Percentiles rank a stretch among this genome's conserved stretches.
Conservation (phyloP, 2,888 invertebrate species). For the Tanypteryx hageni region DNA sequence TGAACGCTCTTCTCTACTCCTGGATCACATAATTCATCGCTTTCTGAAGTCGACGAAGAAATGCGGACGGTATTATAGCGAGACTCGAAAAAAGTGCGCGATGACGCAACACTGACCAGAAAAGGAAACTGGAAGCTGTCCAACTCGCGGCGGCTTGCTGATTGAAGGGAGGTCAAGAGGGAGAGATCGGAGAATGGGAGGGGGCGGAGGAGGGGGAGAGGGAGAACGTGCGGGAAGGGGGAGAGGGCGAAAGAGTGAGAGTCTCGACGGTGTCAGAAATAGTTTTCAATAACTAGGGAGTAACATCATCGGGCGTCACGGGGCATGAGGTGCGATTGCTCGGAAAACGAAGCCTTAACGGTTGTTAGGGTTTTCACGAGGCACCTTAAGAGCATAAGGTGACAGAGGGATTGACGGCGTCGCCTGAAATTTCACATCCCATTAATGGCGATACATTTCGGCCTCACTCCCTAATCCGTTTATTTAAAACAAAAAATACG, state of each 20-base stretch:
- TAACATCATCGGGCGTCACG: not conserved
- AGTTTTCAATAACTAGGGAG: not conserved
- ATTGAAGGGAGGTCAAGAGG: not conserved
- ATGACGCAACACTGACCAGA: constrained; percentile 14
- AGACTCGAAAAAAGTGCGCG: no score
- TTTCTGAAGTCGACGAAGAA: not conserved
- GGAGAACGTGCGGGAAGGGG: not conserved
- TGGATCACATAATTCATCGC: not conserved
- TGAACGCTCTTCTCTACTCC: not conserved
- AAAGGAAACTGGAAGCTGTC: not conserved
- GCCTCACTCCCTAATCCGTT: constrained; percentile 34
- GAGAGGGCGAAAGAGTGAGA: not conserved
- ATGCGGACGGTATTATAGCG: not conserved
- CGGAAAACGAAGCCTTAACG: constrained; percentile 18
- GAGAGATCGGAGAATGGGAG: not conserved
- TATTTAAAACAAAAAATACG: not conserved
- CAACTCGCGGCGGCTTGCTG: not conserved
- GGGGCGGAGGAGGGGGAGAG: not conserved
- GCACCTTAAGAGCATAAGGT: not conserved
- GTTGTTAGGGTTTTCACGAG: not conserved
- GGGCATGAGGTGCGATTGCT: not conserved
- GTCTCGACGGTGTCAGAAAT: not conserved
- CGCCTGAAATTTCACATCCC: constrained; percentile 48
- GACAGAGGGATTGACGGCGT: not conserved
- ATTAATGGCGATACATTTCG: constrained; percentile 36